Conservation (phyloP, 2,888 invertebrate genomes). For the Leptopilina myrica region DNA sequence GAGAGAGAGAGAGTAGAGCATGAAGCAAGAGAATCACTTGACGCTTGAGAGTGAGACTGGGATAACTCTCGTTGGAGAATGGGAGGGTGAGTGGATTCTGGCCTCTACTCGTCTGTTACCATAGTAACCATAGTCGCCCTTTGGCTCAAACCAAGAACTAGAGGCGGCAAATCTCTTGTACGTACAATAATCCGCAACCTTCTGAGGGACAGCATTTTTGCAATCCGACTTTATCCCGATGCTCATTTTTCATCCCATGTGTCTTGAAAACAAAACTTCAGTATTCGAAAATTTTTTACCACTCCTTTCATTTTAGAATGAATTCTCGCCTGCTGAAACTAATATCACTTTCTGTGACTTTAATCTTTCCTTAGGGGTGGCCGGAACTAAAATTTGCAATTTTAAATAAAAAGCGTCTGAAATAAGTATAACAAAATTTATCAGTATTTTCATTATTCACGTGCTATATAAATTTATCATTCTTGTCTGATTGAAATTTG, state of each 20-base stretch:
- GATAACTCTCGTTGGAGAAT: constrained; percentile 61
- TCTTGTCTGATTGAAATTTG: too few relatives aligned
- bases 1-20: constrained; percentile 52
- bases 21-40: constrained; percentile 68
- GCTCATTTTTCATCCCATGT: constrained; percentile 5
- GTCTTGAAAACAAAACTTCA: not conserved
- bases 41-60: constrained; percentile 64
- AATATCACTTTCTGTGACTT: too few relatives aligned
- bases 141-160: constrained; percentile 68
- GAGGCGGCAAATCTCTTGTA: constrained; percentile 73
- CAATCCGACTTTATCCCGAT: constrained; percentile 58
- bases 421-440: too few relatives aligned
- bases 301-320: too few relatives aligned
- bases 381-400: too few relatives aligned
- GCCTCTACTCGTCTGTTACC: constrained; percentile 72
- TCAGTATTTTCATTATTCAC: too few relatives aligned
- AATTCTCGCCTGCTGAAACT: too few relatives aligned
- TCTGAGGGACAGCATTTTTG: constrained; percentile 65
- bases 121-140: constrained; percentile 71
- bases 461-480: too few relatives aligned
- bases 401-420: too few relatives aligned
- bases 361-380: too few relatives aligned
- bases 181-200: constrained; percentile 70
- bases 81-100: constrained; percentile 64
- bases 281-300: too few relatives aligned